These are phyloP conservation scores for Triops longicaudatus DNA, from an alignment of 1,140 invertebrate species.

Conservation along the genomic window DNA sequence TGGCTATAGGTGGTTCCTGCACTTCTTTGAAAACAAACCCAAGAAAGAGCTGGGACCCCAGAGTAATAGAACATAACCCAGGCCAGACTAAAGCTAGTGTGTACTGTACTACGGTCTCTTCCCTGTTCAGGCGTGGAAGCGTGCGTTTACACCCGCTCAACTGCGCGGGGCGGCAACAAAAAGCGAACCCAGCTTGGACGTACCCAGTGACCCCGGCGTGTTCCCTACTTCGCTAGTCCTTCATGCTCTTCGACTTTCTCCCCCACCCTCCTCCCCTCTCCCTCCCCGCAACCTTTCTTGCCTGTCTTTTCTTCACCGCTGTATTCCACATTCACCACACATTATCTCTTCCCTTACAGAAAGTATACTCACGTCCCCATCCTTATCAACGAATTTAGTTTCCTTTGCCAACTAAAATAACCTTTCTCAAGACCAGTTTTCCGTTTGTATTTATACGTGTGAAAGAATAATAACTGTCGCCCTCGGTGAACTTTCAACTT, in stretches of 20 bases:
- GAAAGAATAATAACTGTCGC: no score
- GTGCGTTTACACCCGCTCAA: not conserved
- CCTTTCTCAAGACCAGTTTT: no score
- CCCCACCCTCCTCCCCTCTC: no score
- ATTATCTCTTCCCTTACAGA: not conserved
- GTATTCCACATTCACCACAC: not conserved
- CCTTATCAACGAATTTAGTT: no score
- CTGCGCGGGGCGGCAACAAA: not conserved
- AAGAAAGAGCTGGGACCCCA: no score
- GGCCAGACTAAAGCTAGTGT: no score
- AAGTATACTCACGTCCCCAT: not conserved
- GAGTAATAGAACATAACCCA: no score
- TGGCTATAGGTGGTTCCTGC: no score
- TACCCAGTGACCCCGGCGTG: constrained; percentile 9
- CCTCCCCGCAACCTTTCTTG: not conserved
- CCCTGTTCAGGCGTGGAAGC: not conserved
- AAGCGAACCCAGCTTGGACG: not conserved
- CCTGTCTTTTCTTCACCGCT: not conserved
- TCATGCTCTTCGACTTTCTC: not conserved
- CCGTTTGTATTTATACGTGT: no score
- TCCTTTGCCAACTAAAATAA: no score
- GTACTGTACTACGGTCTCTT: not conserved
- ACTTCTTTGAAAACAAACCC: no score
- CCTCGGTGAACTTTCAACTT: no score
- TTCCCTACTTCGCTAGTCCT: not conserved